Evolutionary conservation across 2,888 invertebrate species (phyloP).

Genomic region (Tillus elongatus): DNA sequence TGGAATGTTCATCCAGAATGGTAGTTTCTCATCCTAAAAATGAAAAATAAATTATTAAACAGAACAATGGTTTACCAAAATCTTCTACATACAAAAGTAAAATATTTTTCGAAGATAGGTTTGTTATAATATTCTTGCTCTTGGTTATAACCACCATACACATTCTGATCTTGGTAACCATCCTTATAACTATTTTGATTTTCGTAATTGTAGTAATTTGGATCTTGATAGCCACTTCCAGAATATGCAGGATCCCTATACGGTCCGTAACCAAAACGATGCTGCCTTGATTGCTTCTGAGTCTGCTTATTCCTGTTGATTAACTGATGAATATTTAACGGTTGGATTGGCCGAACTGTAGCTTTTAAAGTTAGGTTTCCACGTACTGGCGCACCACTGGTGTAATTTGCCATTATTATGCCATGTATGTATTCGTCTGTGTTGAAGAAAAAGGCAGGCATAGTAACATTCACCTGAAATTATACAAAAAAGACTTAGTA

Average conservation of each 20-base stretch:
- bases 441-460: conserved; percentile 89
- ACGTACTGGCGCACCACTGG: conserved; percentile 81
- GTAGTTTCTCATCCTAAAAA: conserved; percentile 62
- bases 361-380: conserved; percentile 85
- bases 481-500: conserved; percentile 12
- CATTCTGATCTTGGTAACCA: neutral
- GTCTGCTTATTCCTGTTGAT: conserved; percentile 21
- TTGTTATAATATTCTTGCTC: conserved; percentile 28
- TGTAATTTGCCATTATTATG: conserved; percentile 88
- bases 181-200: neutral
- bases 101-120: conserved; percentile 53
- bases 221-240: conserved; percentile 11
- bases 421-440: conserved; percentile 78
- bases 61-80: too few species aligned
- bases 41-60: conserved; percentile 17
- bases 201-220: conserved; percentile 16
- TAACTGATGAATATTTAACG: conserved; percentile 26
- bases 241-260: conserved; percentile 8
- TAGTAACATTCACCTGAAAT: conserved; percentile 78
- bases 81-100: conserved; percentile 58
- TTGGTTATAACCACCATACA: conserved; percentile 8
- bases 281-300: neutral
- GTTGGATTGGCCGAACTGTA: conserved; percentile 60
- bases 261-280: conserved; percentile 8
- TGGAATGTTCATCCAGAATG: conserved; percentile 68